These are phyloP conservation scores for Volucella zonaria DNA, from an alignment of 2,888 invertebrate genomes.

Conservation along the genomic window DNA sequence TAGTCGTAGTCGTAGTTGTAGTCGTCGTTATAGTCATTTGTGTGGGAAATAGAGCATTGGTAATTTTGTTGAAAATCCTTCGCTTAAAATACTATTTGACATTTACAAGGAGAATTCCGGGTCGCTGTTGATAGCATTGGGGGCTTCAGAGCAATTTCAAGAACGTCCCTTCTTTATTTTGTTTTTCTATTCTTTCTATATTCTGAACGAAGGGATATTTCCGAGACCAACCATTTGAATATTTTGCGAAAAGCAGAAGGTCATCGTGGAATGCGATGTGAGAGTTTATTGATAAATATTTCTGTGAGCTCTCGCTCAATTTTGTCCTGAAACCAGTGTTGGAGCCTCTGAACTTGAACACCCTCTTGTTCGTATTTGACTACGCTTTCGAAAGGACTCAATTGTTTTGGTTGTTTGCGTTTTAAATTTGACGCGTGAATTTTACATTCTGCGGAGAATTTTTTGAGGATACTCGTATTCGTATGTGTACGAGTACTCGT, in stretches of 20 bases:
- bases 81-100: conserved; percentile 56
- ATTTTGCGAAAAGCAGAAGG: conserved; percentile 38
- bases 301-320: background rate
- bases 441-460: conserved; percentile 47
- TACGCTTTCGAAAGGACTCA: conserved; percentile 47
- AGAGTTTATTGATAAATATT: conserved; percentile 61
- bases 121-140: conserved; percentile 14
- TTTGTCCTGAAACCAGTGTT: background rate
- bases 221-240: conserved; percentile 38
- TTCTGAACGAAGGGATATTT: conserved; percentile 16
- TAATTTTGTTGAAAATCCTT: conserved; percentile 55
- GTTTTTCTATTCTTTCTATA: no score
- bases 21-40: conserved; percentile 46
- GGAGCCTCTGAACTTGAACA: background rate
- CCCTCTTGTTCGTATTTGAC: conserved; percentile 3
- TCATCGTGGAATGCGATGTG: conserved; percentile 43
- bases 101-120: conserved; percentile 40
- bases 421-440: conserved; percentile 59
- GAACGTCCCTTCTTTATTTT: background rate
- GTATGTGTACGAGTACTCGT: background rate
- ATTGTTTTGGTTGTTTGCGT: conserved; percentile 44
- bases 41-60: conserved; percentile 61
- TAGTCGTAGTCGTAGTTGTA: background rate
- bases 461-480: background rate
- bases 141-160: conserved; percentile 6